Evolutionary conservation across 2,888 invertebrate genomes (phyloP).

Genomic region (Nomada ruficornis): DNA sequence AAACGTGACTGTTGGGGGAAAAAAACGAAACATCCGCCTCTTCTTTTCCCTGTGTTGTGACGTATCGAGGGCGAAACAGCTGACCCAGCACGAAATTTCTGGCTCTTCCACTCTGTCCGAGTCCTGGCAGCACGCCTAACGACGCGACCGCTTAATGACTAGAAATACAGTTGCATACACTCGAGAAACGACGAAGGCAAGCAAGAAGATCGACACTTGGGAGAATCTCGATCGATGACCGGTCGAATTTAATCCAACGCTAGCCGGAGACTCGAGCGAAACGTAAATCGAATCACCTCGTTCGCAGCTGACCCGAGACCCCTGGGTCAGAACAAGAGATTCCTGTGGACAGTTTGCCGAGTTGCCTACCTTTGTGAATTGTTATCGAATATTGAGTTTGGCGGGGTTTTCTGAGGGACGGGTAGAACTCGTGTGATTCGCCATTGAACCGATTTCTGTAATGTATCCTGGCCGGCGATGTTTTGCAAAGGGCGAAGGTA

Average conservation of each 20-base stretch:
- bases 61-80: neutral
- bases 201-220: constrained; percentile 12
- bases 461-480: neutral
- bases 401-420: neutral
- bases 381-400: constrained; percentile 18
- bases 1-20: neutral
- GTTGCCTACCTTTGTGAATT: constrained; percentile 16
- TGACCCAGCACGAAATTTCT: constrained; percentile 20
- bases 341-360: constrained; percentile 6
- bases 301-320: constrained; percentile 44
- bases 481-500: neutral
- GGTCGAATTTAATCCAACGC: constrained; percentile 60
- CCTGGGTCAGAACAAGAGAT: neutral
- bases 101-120: constrained; percentile 9
- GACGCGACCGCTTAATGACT: constrained; percentile 54
- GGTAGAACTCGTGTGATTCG: neutral
- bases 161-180: constrained; percentile 14
- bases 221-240: constrained; percentile 35
- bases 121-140: constrained; percentile 50
- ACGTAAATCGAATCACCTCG: constrained; percentile 61
- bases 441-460: neutral
- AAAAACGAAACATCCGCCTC: constrained; percentile 14
- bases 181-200: constrained; percentile 12
- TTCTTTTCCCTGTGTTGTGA: neutral
- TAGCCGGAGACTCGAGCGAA: constrained; percentile 46